Conservation (phyloP, 2,113 vertebrate species). For the Apodemus speciosus region DNA sequence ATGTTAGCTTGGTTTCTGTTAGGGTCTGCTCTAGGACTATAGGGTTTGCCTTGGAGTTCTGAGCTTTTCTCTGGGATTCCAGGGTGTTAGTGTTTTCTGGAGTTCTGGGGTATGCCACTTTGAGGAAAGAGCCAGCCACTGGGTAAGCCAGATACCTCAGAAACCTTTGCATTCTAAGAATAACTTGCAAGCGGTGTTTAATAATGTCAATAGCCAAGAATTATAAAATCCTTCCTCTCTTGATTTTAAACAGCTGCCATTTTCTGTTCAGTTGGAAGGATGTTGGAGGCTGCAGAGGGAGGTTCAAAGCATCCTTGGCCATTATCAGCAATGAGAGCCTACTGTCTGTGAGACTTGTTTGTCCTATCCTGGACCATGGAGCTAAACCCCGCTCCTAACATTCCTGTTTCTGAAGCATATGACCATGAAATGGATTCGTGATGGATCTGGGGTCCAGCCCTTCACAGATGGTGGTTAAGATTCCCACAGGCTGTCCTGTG, state of each 20-base stretch:
- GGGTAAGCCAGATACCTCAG: background rate
- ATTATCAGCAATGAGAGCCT: background rate
- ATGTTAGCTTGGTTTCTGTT: background rate
- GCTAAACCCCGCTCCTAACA: background rate
- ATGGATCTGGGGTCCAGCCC: background rate
- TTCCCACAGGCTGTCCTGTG: background rate
- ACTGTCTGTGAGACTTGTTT: background rate
- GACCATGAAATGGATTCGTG: background rate
- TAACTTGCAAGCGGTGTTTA: slow-evolving; percentile 41
- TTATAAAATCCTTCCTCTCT: background rate
- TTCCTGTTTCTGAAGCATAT: background rate
- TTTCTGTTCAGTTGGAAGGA: background rate
- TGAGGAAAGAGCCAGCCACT: background rate
- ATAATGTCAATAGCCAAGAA: background rate
- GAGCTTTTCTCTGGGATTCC: background rate
- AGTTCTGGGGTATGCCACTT: background rate
- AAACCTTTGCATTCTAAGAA: slow-evolving; percentile 51
- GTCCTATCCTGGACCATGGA: background rate
- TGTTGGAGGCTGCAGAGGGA: background rate
- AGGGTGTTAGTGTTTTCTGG: background rate
- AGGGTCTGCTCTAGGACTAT: background rate
- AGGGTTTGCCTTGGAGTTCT: background rate
- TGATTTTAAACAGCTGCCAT: background rate
- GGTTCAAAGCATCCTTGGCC: background rate
- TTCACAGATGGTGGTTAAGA: accelerated